These are phyloP conservation scores for Nebria brevicollis DNA, from an alignment of 2,888 invertebrate species.

Conservation along the genomic window DNA sequence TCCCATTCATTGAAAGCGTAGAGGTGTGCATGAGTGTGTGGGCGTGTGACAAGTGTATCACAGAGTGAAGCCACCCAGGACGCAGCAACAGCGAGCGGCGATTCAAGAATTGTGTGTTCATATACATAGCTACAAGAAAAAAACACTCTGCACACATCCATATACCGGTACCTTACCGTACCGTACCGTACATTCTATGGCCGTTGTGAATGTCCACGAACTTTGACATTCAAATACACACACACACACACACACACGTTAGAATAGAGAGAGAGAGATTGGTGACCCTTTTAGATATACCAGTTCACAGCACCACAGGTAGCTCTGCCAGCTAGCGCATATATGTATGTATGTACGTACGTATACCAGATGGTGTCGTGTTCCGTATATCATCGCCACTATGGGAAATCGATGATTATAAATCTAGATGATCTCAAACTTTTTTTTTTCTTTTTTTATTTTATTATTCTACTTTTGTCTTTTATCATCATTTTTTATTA, in stretches of 20 bases:
- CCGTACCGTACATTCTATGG: not conserved
- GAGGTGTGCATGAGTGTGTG: slow-evolving; percentile 9
- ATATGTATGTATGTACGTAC: not conserved
- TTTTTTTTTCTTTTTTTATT: not conserved
- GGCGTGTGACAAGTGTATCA: slow-evolving; percentile 21
- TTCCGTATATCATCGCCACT: not conserved
- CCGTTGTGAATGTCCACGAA: slow-evolving; percentile 14
- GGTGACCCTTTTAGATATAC: slow-evolving; percentile 28
- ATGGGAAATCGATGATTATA: not conserved
- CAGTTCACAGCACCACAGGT: slow-evolving; percentile 33
- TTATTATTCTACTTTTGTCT: not conserved
- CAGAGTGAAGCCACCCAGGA: slow-evolving; percentile 8
- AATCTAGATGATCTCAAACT: not conserved
- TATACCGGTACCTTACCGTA: not conserved
- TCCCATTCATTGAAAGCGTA: not conserved
- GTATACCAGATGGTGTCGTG: not conserved
- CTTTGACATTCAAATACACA: slow-evolving; percentile 34
- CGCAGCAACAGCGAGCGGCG: not conserved
- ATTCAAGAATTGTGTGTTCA: not conserved
- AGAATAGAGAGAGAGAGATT: not conserved
- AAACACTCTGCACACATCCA: not conserved
- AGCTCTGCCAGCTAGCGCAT: slow-evolving; percentile 4
- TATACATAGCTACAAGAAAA: not conserved
- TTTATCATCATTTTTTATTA: no score
- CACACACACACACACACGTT: slow-evolving; percentile 12